Conservation (phyloP, 23 tunicate species). For the Trididemnum miniatum region DNA sequence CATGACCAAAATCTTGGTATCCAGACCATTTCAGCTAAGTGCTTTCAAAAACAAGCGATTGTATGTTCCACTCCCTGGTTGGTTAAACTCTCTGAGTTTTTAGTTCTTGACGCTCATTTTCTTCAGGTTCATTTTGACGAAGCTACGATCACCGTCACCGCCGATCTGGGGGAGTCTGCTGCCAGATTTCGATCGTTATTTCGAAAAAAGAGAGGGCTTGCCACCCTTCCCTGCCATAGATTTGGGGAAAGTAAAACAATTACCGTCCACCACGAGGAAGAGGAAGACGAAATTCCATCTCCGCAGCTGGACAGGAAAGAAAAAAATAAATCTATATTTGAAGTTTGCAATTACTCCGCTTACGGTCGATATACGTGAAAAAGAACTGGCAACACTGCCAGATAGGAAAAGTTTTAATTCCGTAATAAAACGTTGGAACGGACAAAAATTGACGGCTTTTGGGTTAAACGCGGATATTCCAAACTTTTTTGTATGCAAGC, state of each 20-base stretch:
- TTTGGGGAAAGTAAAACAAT: constrained; percentile 79
- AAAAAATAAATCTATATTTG: constrained; percentile 66
- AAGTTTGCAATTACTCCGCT: constrained; percentile 73
- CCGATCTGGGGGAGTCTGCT: constrained; percentile 90
- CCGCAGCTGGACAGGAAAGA: constrained; percentile 36
- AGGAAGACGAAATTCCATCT: constrained; percentile 26
- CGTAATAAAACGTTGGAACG: no score
- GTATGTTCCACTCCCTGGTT: no score
- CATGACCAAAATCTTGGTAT: no score
- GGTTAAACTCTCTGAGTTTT: no score
- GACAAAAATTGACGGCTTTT: no score
- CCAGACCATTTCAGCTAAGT: no score
- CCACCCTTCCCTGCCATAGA: constrained; percentile 17
- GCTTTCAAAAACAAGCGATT: no score
- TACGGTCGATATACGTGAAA: constrained; percentile 68
- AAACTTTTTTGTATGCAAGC: no score
- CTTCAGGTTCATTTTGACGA: constrained; percentile 88
- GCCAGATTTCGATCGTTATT: constrained; percentile 72
- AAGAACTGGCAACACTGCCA: constrained; percentile 1
- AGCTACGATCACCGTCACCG: constrained; percentile 77
- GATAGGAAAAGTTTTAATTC: neutral
- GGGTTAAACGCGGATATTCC: no score
- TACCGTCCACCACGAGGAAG: constrained; percentile 54
- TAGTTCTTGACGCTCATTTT: no score
- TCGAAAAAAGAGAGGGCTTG: constrained; percentile 42